phyloP scores from a whole-genome alignment of 2,888 invertebrate species.

The Himalopsyche anomala region DNA sequence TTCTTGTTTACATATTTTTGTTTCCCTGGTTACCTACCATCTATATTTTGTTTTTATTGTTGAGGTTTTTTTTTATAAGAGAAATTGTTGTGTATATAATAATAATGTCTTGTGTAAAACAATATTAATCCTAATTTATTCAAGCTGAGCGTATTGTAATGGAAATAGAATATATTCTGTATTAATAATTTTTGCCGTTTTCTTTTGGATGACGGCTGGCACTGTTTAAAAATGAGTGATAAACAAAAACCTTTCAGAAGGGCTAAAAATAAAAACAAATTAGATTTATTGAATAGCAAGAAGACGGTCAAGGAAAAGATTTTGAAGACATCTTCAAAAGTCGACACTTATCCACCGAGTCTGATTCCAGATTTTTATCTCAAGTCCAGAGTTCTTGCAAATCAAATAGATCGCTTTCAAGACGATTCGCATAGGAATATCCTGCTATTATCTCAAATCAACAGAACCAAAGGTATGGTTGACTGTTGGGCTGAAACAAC shows the following conservation, averaged over 20 bases:
- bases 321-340: not conserved
- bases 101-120: too few species aligned
- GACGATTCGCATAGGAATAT: conserved; percentile 46
- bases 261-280: too few species aligned
- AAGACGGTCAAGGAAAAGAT: not conserved
- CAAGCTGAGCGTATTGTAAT: too few species aligned
- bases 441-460: conserved; percentile 46
- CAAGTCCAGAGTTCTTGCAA: conserved; percentile 46
- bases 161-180: too few species aligned
- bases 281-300: too few species aligned
- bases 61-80: too few species aligned
- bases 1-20: conserved; percentile 25
- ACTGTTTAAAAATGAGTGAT: too few species aligned
- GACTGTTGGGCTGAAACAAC: conserved; percentile 51
- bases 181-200: too few species aligned
- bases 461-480: conserved; percentile 43
- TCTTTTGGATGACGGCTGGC: too few species aligned
- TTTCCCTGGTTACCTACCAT: conserved; percentile 45
- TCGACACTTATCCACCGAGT: conserved; percentile 50
- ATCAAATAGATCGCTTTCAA: conserved; percentile 33
- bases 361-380: conserved; percentile 54
- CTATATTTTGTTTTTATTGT: conserved; percentile 2
- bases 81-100: too few species aligned
- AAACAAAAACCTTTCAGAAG: too few species aligned
- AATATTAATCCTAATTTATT: too few species aligned